Percentiles rank a stretch among this genome's conserved stretches.
These are phyloP conservation scores for Naja naja DNA, from an alignment of 2,113 vertebrate genomes.

Conservation along the genomic window DNA sequence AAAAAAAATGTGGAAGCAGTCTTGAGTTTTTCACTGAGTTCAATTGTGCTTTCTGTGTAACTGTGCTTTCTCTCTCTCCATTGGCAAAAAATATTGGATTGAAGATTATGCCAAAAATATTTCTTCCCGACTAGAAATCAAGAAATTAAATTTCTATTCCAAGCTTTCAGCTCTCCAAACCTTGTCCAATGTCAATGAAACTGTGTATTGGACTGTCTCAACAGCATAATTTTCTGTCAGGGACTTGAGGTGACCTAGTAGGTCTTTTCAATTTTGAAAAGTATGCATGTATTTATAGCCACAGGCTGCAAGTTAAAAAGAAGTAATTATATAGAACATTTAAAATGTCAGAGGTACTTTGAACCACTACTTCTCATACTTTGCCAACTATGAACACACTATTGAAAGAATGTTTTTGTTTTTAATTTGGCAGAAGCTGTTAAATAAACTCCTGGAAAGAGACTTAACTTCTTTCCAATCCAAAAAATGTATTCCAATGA, in stretches of 20 bases:
- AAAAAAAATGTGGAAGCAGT: not conserved
- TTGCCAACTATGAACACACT: not conserved
- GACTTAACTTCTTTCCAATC: not conserved
- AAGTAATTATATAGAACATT: not conserved
- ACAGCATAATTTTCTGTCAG: not conserved
- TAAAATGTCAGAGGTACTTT: not conserved
- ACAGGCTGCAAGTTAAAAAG: conserved; percentile 1
- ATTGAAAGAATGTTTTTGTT: not conserved
- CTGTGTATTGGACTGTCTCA: not conserved
- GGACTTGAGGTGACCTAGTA: not conserved
- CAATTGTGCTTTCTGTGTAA: not conserved
- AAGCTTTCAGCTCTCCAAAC: not conserved
- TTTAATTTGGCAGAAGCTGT: not conserved
- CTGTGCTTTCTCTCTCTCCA: not conserved
- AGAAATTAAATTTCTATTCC: not conserved
- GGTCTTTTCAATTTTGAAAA: fast-evolving
- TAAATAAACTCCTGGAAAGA: not conserved
- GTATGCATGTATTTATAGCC: fast-evolving
- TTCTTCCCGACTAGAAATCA: not conserved
- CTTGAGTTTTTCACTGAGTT: not conserved
- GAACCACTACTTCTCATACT: conserved; percentile 14
- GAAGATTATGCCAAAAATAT: not conserved
- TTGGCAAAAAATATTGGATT: not conserved
- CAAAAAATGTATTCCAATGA: not conserved
- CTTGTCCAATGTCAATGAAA: not conserved